Evolutionary conservation across 2,797 vertebrate genomes (phyloP), one percentile per base, ranked within the genome.

Genomic region (Acanthurus leucopareius): DNA sequence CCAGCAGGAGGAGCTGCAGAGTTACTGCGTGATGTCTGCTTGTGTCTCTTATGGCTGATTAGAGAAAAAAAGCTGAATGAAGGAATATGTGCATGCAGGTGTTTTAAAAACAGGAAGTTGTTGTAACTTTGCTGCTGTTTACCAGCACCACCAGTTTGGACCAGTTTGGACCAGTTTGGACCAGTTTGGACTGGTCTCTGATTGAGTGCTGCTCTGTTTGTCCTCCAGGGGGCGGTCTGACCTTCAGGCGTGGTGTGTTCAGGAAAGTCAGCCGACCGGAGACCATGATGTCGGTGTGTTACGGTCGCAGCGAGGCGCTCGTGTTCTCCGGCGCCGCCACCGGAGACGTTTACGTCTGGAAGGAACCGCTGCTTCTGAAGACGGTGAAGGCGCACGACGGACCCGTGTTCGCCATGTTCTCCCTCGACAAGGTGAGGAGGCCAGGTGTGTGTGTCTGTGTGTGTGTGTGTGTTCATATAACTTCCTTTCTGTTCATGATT

Each of bases 261-360:
- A 96, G 97, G 86, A 94, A 86, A 49, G 66, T 91, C 3, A 96
- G 96, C 15, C 97, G 96, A 66, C 73, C 96, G 28, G 98, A 99
- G 94, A 99, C 97, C 7, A 99, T 99, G 98, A 97, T 98, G 97
- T 97, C 96, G 0, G 97, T 96, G 74, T 97, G 96, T 3, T 98
- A 98, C 0, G 97, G 98, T 0, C 95, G 96, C 22, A 82, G 94
- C 7, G 98, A 99, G 86, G 97, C 97, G 5, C 85, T 99, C 4
- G 96, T 97, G 48, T 99, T 98, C 91, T 97, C 98, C 0, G 98
- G 98, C 0, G 96, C 97, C 25, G 95, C 97, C 32, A 97, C 94
- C 0, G 98, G 98, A 52, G 98, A 99, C 63, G 97, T 99, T 84
- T 99, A 97, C 92, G 95, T 99, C 91, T 99, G 98, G 98, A 98